Evolutionary conservation across 2,113 vertebrate species (phyloP), one percentile per base, ranked within the genome.

Genomic region (Theropithecus gelada): DNA sequence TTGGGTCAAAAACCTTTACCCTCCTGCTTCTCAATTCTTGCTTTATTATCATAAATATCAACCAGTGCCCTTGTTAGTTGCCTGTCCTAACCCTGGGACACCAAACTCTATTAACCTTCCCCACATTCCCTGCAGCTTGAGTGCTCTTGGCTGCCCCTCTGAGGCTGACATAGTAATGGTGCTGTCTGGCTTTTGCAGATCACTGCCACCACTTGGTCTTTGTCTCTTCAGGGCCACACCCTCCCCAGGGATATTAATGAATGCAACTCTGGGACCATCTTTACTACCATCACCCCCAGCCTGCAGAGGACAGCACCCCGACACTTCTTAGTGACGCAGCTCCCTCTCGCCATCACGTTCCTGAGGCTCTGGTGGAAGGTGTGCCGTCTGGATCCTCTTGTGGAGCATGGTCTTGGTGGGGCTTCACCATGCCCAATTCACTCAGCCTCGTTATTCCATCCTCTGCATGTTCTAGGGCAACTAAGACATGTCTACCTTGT

Each of bases 121-220:
- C 8, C 30, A 32, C 30, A 66, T 13, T 16, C 2, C 30, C 64
- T 66, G 64, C 13, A 66, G 13, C 6, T 14, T 32, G 64, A 16
- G 13, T 25, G 0, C 64, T 66, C 64, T 6, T 66, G 12, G 13
- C 13, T 66, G 61, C 30, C 0, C 0, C 30, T 66, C 61, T 66
- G 30, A 32, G 5, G 27, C 6, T 66, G 61, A 0, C 61, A 66
- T 32, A 32, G 61, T 66, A 66, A 66, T 0, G 0, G 2, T 66
- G 61, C 30, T 30, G 0, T 66, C 2, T 66, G 30, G 11, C 30
- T 6, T 66, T 32, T 32, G 0, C 61, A 61, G 23, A 0, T 61
- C 59, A 61, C 55, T 61, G 25, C 0, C 25, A 27, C 25, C 10
- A 61, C 61, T 32, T 32, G 0, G 14, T 68, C 66, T 35, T 16